phyloP scores from a whole-genome alignment of 2,888 invertebrate genomes.

The Micropterix aruncella region DNA sequence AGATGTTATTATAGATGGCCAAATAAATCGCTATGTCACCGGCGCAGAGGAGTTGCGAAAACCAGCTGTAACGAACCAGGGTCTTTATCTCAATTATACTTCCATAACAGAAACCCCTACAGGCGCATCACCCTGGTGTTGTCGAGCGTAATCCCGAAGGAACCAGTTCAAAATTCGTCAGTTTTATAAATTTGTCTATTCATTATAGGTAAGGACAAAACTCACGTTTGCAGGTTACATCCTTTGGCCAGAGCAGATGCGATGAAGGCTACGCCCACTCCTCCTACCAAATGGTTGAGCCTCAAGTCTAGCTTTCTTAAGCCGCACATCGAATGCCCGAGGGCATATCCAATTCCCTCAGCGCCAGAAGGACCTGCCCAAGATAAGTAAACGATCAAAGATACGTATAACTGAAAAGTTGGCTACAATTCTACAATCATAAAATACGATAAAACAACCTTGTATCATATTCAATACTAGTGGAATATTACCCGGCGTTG shows the following conservation, averaged over 20 bases:
- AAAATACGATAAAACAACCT: too few species aligned
- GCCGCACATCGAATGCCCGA: constrained; percentile 27
- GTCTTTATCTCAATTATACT: too few species aligned
- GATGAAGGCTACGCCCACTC: constrained; percentile 30
- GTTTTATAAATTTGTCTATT: constrained; percentile 3
- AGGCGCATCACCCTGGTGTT: not conserved
- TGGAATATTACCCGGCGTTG: too few species aligned
- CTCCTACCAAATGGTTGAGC: constrained; percentile 29
- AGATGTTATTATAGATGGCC: too few species aligned
- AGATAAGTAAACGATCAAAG: too few species aligned
- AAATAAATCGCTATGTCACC: too few species aligned
- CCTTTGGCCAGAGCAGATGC: constrained; percentile 34
- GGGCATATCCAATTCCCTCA: constrained; percentile 27
- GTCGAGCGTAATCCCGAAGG: not conserved
- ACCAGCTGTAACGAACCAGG: too few species aligned
- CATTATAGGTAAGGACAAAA: constrained; percentile 4
- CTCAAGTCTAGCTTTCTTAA: constrained; percentile 28
- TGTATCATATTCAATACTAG: too few species aligned
- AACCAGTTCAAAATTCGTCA: not conserved
- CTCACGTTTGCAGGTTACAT: constrained; percentile 31
- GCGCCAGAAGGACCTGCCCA: constrained; percentile 30
- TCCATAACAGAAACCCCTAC: too few species aligned
- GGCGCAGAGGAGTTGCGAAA: too few species aligned
- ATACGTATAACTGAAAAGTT: too few species aligned
- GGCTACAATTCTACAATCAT: too few species aligned